Conservation (phyloP, 92 coral and sea anemone genomes). For the Actinostola sp. region DNA sequence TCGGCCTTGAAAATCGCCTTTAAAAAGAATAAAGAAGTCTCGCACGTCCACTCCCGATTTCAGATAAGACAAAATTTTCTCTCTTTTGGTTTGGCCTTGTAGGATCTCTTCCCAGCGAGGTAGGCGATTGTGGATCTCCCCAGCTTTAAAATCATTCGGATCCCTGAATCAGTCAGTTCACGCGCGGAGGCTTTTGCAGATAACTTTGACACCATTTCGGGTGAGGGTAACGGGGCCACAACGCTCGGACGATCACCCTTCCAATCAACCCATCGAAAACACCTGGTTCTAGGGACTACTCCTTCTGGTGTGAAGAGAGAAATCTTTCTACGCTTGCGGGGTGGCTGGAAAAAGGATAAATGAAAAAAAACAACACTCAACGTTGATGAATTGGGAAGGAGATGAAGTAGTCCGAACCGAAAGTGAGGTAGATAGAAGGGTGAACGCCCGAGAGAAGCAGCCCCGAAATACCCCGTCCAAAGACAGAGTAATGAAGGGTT, state of each 20-base stretch:
- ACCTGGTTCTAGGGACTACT: slow-evolving; percentile 2
- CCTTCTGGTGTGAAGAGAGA: background rate
- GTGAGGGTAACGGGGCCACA: background rate
- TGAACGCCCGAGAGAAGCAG: background rate
- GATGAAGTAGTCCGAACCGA: background rate
- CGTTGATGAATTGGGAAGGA: no score
- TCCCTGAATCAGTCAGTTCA: background rate
- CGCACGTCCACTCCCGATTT: slow-evolving; percentile 32
- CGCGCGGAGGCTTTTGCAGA: background rate
- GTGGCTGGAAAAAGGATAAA: background rate
- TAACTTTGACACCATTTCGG: background rate
- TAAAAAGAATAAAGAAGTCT: slow-evolving; percentile 38
- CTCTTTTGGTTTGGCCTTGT: slow-evolving; percentile 19
- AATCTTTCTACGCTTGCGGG: background rate
- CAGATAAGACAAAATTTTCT: slow-evolving; percentile 45
- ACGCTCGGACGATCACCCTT: no score
- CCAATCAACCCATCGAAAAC: background rate
- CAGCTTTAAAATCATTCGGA: no score
- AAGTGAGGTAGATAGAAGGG: background rate
- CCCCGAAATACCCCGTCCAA: slow-evolving; percentile 5
- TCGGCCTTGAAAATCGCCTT: slow-evolving; percentile 16
- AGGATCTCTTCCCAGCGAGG: background rate
- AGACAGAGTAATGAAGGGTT: slow-evolving; percentile 3
- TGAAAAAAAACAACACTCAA: no score
- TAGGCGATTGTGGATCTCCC: background rate